Evolutionary conservation across 1,140 invertebrate species (phyloP).

Genomic region (Leptinotarsa defecta): DNA sequence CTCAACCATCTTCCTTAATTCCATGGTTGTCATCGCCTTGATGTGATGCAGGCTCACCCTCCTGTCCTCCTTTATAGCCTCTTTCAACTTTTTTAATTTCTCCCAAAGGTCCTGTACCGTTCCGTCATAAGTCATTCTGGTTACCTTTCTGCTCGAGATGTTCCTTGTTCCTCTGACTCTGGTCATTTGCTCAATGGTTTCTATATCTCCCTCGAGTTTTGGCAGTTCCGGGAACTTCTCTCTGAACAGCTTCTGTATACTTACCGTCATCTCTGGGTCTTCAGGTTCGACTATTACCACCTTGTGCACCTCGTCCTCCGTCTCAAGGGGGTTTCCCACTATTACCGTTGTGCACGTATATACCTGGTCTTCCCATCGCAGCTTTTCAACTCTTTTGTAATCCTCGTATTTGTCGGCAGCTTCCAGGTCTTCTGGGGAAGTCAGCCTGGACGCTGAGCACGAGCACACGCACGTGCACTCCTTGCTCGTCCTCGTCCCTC

Average conservation of each 20-base stretch:
- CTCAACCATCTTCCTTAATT: neutral
- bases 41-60: neutral
- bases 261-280: too few relatives aligned
- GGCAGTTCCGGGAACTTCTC: too few relatives aligned
- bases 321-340: neutral
- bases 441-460: neutral
- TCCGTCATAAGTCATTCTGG: neutral
- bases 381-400: neutral
- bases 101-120: neutral
- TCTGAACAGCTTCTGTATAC: too few relatives aligned
- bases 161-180: too few relatives aligned
- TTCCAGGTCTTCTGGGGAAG: constrained; percentile 10
- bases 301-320: constrained; percentile 2
- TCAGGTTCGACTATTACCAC: too few relatives aligned
- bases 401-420: neutral
- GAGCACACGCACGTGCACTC: constrained; percentile 17
- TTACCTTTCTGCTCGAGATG: neutral
- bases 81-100: neutral
- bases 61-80: neutral
- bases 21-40: neutral
- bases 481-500: constrained; percentile 26
- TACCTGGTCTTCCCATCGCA: neutral
- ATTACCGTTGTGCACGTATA: constrained; percentile 21
- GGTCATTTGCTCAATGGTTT: too few relatives aligned
- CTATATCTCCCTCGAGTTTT: too few relatives aligned